Conservation (phyloP, 2,113 vertebrate genomes). For the Scortum barcoo region DNA sequence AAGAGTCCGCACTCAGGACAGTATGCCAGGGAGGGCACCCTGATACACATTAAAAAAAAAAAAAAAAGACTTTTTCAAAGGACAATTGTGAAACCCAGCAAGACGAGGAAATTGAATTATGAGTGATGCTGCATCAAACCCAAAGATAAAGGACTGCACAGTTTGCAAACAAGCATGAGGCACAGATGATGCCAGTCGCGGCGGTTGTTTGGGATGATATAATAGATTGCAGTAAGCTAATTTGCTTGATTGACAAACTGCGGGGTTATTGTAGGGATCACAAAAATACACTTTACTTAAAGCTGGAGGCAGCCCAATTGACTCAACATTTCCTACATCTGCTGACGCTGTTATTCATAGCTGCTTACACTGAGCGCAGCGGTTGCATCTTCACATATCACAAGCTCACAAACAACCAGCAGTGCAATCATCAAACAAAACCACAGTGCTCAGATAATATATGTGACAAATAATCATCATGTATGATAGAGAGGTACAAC, state of each 20-base stretch:
- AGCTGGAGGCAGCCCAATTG: background rate
- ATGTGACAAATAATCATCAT: conserved; percentile 15
- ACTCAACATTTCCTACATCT: conserved; percentile 25
- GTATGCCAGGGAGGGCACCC: background rate
- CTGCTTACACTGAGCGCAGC: background rate
- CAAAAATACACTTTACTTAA: background rate
- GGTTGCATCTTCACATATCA: conserved; percentile 11
- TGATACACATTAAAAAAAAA: background rate
- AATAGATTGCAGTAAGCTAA: conserved; percentile 3
- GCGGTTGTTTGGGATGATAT: background rate
- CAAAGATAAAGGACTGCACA: too few species aligned
- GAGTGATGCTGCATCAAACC: background rate
- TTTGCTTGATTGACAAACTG: conserved; percentile 11
- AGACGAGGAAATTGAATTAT: background rate
- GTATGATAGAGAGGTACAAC: conserved; percentile 1
- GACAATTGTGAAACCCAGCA: background rate
- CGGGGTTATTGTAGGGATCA: conserved; percentile 12
- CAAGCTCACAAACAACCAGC: conserved; percentile 7
- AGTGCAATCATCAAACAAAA: conserved; percentile 2
- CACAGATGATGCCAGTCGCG: background rate
- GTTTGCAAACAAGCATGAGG: conserved; percentile 4
- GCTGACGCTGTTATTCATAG: conserved; percentile 9
- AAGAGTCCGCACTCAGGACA: conserved; percentile 11
- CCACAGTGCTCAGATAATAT: background rate
- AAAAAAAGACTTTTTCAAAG: background rate